Conservation (phyloP, 2,797 vertebrate genomes). For the Myotis daubentonii region DNA sequence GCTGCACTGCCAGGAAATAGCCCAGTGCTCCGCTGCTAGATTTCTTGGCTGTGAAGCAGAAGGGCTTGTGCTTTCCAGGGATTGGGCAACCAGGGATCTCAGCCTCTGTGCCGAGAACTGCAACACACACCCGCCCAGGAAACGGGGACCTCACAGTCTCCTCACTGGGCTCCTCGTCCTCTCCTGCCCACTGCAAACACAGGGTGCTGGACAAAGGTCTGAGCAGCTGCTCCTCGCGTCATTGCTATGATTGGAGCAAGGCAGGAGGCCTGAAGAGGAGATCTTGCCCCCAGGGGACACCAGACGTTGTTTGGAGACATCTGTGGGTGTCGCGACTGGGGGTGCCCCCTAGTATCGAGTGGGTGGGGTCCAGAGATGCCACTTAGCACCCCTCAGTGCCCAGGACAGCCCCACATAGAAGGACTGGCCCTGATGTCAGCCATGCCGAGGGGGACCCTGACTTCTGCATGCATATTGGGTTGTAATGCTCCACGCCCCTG, state of each 20-base stretch:
- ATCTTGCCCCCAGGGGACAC: neutral
- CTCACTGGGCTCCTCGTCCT: neutral
- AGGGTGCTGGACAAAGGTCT: neutral
- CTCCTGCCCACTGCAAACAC: accelerated
- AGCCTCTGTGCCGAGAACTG: too few species aligned
- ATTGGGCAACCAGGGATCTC: neutral
- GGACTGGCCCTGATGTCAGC: neutral
- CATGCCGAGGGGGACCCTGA: accelerated
- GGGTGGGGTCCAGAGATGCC: neutral
- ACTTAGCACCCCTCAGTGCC: neutral
- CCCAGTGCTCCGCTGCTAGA: neutral
- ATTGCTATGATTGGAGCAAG: neutral
- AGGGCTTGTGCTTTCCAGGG: conserved; percentile 11
- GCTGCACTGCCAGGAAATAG: neutral
- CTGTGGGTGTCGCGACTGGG: neutral
- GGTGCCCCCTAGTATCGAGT: neutral
- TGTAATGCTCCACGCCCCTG: neutral
- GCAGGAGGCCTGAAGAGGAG: neutral
- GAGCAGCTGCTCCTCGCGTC: neutral
- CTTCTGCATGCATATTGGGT: accelerated
- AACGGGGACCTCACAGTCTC: too few species aligned
- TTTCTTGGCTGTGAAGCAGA: neutral
- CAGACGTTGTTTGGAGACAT: accelerated
- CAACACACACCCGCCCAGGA: neutral
- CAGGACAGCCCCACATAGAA: neutral